Base-by-base conservation (phyloP, 2,113 vertebrate genomes). In the Grus americana region DNA sequence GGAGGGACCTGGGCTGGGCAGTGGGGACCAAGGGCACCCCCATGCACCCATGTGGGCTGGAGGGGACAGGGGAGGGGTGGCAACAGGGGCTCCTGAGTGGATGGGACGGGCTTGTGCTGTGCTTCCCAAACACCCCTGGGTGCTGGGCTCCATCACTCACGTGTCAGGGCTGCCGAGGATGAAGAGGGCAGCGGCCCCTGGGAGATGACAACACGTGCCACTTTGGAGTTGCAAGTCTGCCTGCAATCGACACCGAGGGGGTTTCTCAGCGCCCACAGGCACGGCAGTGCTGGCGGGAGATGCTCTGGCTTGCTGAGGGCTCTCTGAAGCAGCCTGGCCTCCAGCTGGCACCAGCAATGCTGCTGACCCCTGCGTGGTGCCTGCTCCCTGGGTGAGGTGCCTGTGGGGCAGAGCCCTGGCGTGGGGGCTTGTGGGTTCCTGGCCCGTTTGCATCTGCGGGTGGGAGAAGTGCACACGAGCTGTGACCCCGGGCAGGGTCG, bases 261-360 rank as follows among this genome's bases (percentile, higher is more conserved):
- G 4, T 12, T 78, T 22, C 59, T 91, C 2, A 0, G 78, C 0
- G 0, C 30, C 46, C 1, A 0, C 7, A 5, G 55, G 67, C 27
- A 32, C 0, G 5, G 13, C 9, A 6, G 61, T 6, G 27, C 54
- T 24, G 46, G 0, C 30, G 63, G 49, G 63, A 63, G 52, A 14
- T 0, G 2, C 15, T 59, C 22, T 9, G 38, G 12, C 17, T 72
- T 20, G 10, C 34, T 10, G 2, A 47, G 29, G 44, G 49, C 49
- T 86, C 68, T 57, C 26, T 63, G 66, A 46, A 66, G 42, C 52
- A 46, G 38, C 70, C 70, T 70, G 46, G 16, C 61, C 23, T 1
- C 6, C 5, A 10, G 14, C 47, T 63, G 58, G 44, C 76, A 72
- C 40, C 32, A 11, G 8, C 38, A 29, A 5, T 1, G 2, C 40